These are phyloP conservation scores for Psephotus haematonotus DNA, from an alignment of 2,113 vertebrate genomes.

Conservation along the genomic window DNA sequence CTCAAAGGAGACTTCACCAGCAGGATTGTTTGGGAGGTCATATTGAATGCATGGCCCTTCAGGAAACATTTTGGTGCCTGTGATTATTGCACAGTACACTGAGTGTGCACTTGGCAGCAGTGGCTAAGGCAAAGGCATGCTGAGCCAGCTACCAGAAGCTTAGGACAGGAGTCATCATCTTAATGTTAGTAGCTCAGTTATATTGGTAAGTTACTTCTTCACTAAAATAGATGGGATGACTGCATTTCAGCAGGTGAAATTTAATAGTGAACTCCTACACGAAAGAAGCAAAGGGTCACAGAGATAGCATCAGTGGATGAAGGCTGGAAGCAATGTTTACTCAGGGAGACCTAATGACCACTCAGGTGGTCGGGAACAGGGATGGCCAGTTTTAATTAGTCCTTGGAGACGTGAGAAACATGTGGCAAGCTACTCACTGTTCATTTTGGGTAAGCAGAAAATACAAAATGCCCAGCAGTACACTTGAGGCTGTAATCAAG, in stretches of 20 bases:
- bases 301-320: background rate
- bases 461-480: background rate
- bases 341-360: background rate
- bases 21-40: background rate
- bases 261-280: background rate
- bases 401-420: constrained; percentile 21
- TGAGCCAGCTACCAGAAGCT: background rate
- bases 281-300: background rate
- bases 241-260: background rate
- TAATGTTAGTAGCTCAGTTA: background rate
- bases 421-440: constrained; percentile 20
- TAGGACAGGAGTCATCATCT: rapidly evolving
- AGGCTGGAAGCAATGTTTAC: background rate
- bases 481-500: constrained; percentile 27
- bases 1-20: background rate
- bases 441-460: constrained; percentile 27
- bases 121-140: background rate
- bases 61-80: background rate
- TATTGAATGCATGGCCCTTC: background rate
- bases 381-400: constrained; percentile 48
- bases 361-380: constrained; percentile 9
- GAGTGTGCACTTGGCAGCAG: rapidly evolving
- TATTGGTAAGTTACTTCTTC: background rate
- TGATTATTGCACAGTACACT: background rate
- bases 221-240: background rate